phyloP scores from a whole-genome alignment of 2,797 vertebrate genomes.

The Aeoliscus strigatus region DNA sequence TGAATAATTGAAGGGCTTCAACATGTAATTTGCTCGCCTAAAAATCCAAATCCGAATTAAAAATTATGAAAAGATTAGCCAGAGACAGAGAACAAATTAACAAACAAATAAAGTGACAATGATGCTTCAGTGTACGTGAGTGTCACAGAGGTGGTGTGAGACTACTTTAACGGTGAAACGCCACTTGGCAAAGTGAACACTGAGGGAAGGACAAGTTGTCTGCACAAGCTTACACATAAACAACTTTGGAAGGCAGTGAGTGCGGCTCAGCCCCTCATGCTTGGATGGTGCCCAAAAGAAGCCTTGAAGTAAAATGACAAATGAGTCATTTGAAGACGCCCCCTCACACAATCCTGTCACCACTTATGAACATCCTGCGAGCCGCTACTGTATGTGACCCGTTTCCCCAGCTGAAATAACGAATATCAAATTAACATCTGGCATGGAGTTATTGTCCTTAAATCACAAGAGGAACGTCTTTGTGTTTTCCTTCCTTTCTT shows the following conservation, averaged over 20 bases:
- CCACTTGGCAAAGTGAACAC: conserved; percentile 8
- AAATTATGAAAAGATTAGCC: no score
- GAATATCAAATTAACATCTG: conserved; percentile 41
- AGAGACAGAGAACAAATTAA: conserved; percentile 15
- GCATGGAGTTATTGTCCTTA: conserved; percentile 22
- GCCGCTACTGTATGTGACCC: conserved; percentile 38
- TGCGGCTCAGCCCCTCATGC: conserved; percentile 48
- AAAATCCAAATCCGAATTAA: no score
- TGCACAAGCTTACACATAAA: conserved; percentile 28
- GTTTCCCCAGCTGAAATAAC: conserved; percentile 17
- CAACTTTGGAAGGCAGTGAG: conserved; percentile 33
- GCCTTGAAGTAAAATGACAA: conserved; percentile 72
- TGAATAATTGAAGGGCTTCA: conserved; percentile 36
- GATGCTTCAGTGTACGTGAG: background rate
- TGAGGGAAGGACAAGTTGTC: conserved; percentile 16
- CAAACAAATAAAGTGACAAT: no score
- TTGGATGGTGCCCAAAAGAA: conserved; percentile 56
- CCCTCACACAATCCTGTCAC: conserved; percentile 69
- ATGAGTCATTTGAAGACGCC: conserved; percentile 68
- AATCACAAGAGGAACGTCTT: conserved; percentile 6
- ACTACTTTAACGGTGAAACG: background rate
- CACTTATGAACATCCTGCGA: conserved; percentile 60
- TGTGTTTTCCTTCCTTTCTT: conserved; percentile 7
- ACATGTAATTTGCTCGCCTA: conserved; percentile 17
- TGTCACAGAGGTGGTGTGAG: background rate